Evolutionary conservation across 2,888 invertebrate species (phyloP).

Genomic region (Labia minor): DNA sequence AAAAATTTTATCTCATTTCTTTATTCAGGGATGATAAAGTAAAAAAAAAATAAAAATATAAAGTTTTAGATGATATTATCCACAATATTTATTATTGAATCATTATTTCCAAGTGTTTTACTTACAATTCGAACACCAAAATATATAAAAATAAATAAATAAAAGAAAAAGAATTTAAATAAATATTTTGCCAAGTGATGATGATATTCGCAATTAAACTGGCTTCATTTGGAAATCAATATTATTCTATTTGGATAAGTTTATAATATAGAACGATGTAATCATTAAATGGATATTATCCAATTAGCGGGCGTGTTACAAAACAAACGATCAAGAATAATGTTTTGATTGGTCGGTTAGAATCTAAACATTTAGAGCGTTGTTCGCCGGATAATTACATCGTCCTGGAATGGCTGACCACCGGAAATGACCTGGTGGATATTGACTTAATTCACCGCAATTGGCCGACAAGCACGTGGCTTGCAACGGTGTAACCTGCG

Average conservation of each 20-base stretch:
- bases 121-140: too few species aligned
- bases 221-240: neutral
- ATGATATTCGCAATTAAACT: neutral
- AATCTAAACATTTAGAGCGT: neutral
- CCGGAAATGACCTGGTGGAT: neutral
- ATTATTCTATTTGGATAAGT: neutral
- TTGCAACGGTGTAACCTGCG: neutral
- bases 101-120: neutral
- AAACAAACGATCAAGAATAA: constrained; percentile 13
- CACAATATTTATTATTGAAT: neutral
- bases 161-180: neutral
- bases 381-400: neutral
- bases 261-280: constrained; percentile 8
- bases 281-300: neutral
- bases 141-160: neutral
- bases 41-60: too few species aligned
- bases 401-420: neutral
- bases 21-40: too few species aligned
- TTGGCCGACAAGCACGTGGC: neutral
- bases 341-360: neutral
- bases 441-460: neutral
- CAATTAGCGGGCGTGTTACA: constrained; percentile 7
- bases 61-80: too few species aligned
- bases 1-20: too few species aligned
- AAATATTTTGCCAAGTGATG: neutral